Evolutionary conservation across 2,797 vertebrate species (phyloP).

Genomic region (Octomys mimax): DNA sequence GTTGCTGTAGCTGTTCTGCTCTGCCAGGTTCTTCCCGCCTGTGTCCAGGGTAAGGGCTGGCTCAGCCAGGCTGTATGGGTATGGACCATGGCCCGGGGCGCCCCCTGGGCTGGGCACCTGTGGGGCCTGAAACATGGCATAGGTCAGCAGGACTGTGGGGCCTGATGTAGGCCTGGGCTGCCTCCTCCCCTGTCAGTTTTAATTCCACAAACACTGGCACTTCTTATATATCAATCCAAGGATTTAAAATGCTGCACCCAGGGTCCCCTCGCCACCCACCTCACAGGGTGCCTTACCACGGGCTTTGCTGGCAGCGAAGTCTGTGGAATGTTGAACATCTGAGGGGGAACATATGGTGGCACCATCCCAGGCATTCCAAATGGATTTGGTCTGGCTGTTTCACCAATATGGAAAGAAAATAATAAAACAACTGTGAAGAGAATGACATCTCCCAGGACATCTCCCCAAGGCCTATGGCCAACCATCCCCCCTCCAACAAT

Average conservation of each 20-base stretch:
- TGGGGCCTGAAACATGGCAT: slow-evolving; percentile 88
- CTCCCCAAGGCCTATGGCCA: neutral
- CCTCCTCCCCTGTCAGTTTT: neutral
- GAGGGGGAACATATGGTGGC: slow-evolving; percentile 92
- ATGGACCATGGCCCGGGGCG: slow-evolving; percentile 89
- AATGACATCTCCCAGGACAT: neutral
- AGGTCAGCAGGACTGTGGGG: slow-evolving; percentile 9
- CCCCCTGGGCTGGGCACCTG: slow-evolving; percentile 89
- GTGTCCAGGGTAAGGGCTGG: slow-evolving; percentile 89
- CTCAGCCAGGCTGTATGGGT: slow-evolving; percentile 90
- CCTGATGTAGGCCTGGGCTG: neutral
- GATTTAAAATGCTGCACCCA: neutral
- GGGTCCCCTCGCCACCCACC: neutral
- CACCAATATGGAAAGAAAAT: neutral
- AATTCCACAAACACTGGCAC: slow-evolving; percentile 20
- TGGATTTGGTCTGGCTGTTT: slow-evolving; percentile 94
- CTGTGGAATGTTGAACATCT: slow-evolving; percentile 96
- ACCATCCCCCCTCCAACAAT: neutral
- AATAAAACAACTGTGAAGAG: slow-evolving; percentile 56
- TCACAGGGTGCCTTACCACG: slow-evolving; percentile 88
- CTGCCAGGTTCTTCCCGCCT: slow-evolving; percentile 91
- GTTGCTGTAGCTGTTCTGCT: slow-evolving; percentile 95
- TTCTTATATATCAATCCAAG: neutral
- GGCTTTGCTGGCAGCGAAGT: slow-evolving; percentile 91
- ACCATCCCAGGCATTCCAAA: slow-evolving; percentile 92